phyloP scores from a whole-genome alignment of 2,113 vertebrate species.

The Urocynchramus pylzowi region DNA sequence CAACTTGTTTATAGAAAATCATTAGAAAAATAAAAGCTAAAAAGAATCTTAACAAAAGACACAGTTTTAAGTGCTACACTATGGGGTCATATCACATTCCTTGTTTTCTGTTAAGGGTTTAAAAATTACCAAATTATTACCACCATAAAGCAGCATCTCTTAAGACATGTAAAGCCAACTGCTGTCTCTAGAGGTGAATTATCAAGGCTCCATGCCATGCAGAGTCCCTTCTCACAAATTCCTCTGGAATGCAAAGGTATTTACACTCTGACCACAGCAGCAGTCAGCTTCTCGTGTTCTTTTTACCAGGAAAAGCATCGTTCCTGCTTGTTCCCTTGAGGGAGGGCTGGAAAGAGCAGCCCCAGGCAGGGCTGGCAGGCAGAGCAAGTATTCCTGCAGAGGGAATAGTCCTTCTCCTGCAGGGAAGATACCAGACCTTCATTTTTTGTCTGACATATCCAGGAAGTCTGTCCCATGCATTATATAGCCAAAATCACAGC shows the following conservation, averaged over 20 bases:
- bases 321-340: background rate
- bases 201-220: background rate
- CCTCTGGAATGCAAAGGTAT: background rate
- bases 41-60: background rate
- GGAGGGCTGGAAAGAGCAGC: background rate
- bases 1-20: background rate
- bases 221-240: background rate
- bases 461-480: background rate
- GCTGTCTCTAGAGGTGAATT: background rate
- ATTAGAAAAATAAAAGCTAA: background rate
- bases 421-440: background rate
- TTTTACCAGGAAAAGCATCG: background rate
- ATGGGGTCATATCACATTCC: background rate
- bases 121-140: background rate
- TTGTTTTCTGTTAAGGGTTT: background rate
- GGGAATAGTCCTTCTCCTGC: background rate
- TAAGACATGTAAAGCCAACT: slow-evolving; percentile 24
- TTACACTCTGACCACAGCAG: background rate
- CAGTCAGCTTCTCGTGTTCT: background rate
- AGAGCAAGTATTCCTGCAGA: background rate
- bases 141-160: background rate
- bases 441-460: background rate
- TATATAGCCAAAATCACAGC: background rate
- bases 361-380: background rate
- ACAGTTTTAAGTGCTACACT: background rate